Evolutionary conservation across 2,888 invertebrate species (phyloP).

Genomic region (Nymphalis c-album): DNA sequence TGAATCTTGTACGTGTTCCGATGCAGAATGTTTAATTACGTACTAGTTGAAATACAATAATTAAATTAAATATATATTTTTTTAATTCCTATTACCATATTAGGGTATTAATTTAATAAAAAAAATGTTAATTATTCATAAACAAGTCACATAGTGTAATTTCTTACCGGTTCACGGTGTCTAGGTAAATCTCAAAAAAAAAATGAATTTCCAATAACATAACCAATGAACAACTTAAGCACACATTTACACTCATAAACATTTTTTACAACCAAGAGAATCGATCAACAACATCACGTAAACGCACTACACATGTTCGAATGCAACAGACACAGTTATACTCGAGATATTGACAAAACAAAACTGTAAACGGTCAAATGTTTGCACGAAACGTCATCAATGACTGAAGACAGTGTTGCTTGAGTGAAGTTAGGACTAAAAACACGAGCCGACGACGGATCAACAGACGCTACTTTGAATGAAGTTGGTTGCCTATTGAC

Average conservation of each 20-base stretch:
- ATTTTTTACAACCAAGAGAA: slow-evolving; percentile 45
- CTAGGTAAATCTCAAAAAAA: slow-evolving; percentile 17
- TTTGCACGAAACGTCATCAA: slow-evolving; percentile 68
- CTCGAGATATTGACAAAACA: slow-evolving; percentile 71
- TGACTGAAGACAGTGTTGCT: slow-evolving; percentile 49
- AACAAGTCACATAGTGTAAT: slow-evolving; percentile 1
- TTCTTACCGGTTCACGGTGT: slow-evolving; percentile 30
- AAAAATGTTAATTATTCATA: no score
- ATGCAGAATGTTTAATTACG: slow-evolving; percentile 46
- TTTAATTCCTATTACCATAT: no score
- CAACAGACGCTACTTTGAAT: slow-evolving; percentile 59
- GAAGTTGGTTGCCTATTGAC: slow-evolving; percentile 65
- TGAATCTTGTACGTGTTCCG: slow-evolving; percentile 58
- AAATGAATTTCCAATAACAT: slow-evolving; percentile 34
- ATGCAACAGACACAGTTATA: slow-evolving; percentile 37
- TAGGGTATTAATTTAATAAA: no score
- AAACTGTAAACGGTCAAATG: slow-evolving; percentile 60
- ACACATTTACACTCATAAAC: slow-evolving; percentile 40
- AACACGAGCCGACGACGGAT: slow-evolving; percentile 46
- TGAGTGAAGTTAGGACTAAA: slow-evolving; percentile 66
- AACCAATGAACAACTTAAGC: slow-evolving; percentile 22
- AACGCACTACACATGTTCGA: slow-evolving; percentile 31
- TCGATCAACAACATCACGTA: slow-evolving; percentile 22
- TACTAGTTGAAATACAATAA: background rate
- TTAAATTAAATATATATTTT: slow-evolving; percentile 7